Conservation (phyloP, 2,113 vertebrate species). For the Dicentrarchus labrax region DNA sequence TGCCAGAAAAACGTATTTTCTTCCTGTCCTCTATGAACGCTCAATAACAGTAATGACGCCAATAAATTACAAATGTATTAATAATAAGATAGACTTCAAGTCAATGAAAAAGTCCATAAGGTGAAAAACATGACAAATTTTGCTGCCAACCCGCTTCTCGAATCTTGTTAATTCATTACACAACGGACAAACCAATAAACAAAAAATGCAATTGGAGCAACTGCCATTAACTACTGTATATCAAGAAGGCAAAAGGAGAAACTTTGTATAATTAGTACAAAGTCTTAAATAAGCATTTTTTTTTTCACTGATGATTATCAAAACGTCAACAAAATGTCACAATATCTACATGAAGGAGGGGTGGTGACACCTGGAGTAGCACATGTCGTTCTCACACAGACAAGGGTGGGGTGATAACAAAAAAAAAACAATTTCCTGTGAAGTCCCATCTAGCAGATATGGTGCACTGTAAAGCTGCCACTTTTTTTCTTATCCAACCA, state of each 20-base stretch:
- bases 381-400: slow-evolving; percentile 12
- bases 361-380: slow-evolving; percentile 15
- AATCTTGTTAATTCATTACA: not conserved
- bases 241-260: no score
- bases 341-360: slow-evolving; percentile 3
- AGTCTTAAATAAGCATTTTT: not conserved
- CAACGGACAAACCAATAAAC: not conserved
- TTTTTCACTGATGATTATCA: not conserved
- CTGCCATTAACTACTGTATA: not conserved
- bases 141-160: not conserved
- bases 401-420: slow-evolving; percentile 44
- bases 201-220: not conserved
- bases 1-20: not conserved
- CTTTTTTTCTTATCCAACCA: slow-evolving; percentile 61
- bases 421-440: slow-evolving; percentile 55
- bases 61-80: no score
- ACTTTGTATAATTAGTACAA: no score
- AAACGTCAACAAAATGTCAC: not conserved
- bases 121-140: not conserved
- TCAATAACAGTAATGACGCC: not conserved
- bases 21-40: no score
- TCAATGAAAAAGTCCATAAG: not conserved
- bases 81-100: not conserved
- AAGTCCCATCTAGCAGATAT: slow-evolving; percentile 67
- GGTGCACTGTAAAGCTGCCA: slow-evolving; percentile 58